phyloP scores from a whole-genome alignment of 2,797 vertebrate genomes.

The Epinephelus malabaricus region DNA sequence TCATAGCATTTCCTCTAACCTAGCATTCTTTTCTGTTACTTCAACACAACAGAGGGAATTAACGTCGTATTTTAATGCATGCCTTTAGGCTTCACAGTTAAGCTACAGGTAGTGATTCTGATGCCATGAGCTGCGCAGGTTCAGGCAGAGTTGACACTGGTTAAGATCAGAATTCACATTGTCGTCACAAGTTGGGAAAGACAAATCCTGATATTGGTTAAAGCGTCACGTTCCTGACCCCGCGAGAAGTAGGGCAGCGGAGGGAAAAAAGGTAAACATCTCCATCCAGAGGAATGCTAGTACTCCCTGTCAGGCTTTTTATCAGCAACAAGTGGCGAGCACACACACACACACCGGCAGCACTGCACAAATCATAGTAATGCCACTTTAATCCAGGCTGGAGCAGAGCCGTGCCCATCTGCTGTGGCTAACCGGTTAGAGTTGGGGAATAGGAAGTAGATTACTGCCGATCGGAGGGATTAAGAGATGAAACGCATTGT shows the following conservation, averaged over 20 bases:
- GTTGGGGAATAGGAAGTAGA: slow-evolving; percentile 62
- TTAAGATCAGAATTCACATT: slow-evolving; percentile 11
- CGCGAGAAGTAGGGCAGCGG: slow-evolving; percentile 45
- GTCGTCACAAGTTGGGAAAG: slow-evolving; percentile 22
- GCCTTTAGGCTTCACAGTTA: neutral
- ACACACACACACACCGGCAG: slow-evolving; percentile 9
- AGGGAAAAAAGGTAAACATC: slow-evolving; percentile 48
- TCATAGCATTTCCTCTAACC: slow-evolving; percentile 12
- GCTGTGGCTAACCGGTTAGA: slow-evolving; percentile 56
- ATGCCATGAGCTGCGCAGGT: slow-evolving; percentile 15
- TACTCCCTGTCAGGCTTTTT: slow-evolving; percentile 37
- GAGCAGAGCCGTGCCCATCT: slow-evolving; percentile 70
- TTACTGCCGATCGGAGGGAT: slow-evolving; percentile 72
- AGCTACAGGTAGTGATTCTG: neutral
- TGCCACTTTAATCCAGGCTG: slow-evolving; percentile 65
- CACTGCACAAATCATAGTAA: slow-evolving; percentile 61
- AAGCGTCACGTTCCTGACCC: slow-evolving; percentile 16
- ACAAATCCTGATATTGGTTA: slow-evolving; percentile 7
- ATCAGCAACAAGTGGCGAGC: slow-evolving; percentile 56
- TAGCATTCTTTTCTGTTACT: slow-evolving; percentile 2
- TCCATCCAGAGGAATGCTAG: slow-evolving; percentile 45
- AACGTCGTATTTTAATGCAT: neutral
- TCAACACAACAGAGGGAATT: slow-evolving; percentile 12
- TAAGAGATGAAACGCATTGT: slow-evolving; percentile 68
- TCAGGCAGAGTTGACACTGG: slow-evolving; percentile 23